Percentiles rank a stretch among this genome's conserved stretches.
Evolutionary conservation across 2,113 vertebrate genomes (phyloP).

Genomic region (Enhydra lutris): DNA sequence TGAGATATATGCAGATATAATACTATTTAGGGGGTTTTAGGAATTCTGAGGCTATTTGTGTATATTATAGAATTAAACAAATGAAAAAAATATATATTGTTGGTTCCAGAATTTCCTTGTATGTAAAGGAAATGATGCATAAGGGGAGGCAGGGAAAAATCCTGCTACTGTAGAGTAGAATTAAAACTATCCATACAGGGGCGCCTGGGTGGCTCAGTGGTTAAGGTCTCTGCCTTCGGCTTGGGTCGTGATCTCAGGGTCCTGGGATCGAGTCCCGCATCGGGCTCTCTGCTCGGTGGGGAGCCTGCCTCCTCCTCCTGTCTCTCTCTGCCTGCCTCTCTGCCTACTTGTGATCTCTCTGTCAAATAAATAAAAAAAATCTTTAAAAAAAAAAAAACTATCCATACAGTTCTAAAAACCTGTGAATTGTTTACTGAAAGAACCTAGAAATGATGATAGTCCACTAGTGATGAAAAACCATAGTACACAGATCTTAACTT

Average conservation of each 20-base stretch:
- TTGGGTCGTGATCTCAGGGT: no score
- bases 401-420: not conserved
- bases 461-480: not conserved
- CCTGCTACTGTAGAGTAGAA: not conserved
- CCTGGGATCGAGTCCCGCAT: no score
- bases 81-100: not conserved
- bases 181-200: not conserved
- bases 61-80: not conserved
- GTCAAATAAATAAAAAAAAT: no score
- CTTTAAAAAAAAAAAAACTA: no score
- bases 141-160: not conserved
- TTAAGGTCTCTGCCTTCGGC: no score
- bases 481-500: not conserved
- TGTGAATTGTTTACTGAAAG: not conserved
- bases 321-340: no score
- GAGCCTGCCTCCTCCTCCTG: no score
- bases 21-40: not conserved
- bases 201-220: no score
- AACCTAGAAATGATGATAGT: not conserved
- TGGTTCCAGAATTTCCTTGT: not conserved
- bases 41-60: not conserved
- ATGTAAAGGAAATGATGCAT: not conserved
- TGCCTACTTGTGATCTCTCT: no score
- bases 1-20: not conserved
- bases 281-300: no score